Evolutionary conservation across 2,888 invertebrate species (phyloP), one percentile per base, ranked within the genome.

Genomic region (Rhagophthalmus giganteus): DNA sequence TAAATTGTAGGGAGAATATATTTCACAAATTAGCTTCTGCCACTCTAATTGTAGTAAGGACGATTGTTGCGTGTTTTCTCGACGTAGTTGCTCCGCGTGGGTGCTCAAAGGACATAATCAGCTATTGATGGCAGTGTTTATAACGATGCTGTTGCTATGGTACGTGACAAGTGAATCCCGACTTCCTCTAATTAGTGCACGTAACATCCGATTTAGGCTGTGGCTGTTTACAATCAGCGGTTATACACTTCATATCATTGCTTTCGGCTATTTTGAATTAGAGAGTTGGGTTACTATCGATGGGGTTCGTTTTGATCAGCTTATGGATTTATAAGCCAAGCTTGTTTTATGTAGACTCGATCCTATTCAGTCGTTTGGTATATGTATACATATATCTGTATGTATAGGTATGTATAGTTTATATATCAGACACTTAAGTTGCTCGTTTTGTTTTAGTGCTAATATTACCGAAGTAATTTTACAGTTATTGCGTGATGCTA

Each of bases 171-270:
- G 58, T 63, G 63, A 64, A 64, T 63, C 60, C 60, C 62, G 61
- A 65, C 63, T 68, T 67, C 66, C 66, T 65, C 66, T 68, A 68
- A 68, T 68, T 68, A 68, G 68, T 60, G 64, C 59, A 65, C 63
- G 65, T 63, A 64, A 65, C 66, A 68, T 69, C 68, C 68, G 68
- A 68, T 69, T 68, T 66, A 64, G 66, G 64, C 62, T 62, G 63
- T 60, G 62, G 63, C 57, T 60, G 64, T 61, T 65, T 62, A 64
- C 63, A 66, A 66, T 65, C 65, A 55, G 55, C 52, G 63, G 62
- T 64, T 64, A 63, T 60, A 67, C 65, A 66, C 64, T 68, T 65
- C 62, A 62, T 62, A 62, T 64, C 60, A 62, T 63, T 58, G 66
- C 65, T 58, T 62, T 58, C 48, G 57, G 64, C 59, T 56, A 60